Percentiles rank a stretch among this genome's conserved stretches.
phyloP scores from a whole-genome alignment of 1,140 invertebrate genomes.

The Carposina sasakii region DNA sequence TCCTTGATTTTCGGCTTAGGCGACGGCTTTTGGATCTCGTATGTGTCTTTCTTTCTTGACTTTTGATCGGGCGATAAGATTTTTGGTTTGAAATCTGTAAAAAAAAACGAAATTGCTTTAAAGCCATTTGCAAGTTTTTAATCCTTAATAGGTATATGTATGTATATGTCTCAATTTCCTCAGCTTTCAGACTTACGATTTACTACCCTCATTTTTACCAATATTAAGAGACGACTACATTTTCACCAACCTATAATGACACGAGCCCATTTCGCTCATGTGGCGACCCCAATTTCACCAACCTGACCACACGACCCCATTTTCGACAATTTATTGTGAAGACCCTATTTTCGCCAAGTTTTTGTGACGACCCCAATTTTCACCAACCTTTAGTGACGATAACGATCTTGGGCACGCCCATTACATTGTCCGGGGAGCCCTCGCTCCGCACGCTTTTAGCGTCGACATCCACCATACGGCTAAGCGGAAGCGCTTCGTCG shows the following conservation, averaged over 20 bases:
- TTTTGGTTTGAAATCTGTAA: conserved; percentile 40
- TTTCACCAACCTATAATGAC: background rate
- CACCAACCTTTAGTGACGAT: conserved; percentile 47
- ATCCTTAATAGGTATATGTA: too few relatives aligned
- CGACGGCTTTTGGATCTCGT: too few relatives aligned
- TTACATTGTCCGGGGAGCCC: conserved; percentile 30
- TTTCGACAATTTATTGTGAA: too few relatives aligned
- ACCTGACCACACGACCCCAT: too few relatives aligned
- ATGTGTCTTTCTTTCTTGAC: background rate
- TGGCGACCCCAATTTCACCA: background rate
- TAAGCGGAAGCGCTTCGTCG: conserved; percentile 47
- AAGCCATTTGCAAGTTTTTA: too few relatives aligned
- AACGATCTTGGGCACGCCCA: conserved; percentile 49
- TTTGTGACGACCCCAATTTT: too few relatives aligned
- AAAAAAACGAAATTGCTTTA: conserved; percentile 15
- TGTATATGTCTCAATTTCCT: too few relatives aligned
- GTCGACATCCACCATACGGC: conserved; percentile 36
- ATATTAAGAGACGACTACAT: background rate
- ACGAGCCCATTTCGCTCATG: background rate
- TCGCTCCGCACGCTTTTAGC: conserved; percentile 9
- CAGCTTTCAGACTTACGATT: too few relatives aligned
- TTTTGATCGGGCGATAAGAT: conserved; percentile 1
- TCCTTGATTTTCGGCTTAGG: conserved; percentile 36
- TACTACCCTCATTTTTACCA: too few relatives aligned
- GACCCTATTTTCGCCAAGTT: too few relatives aligned